Percentiles rank a stretch among this genome's conserved stretches.
phyloP scores from a whole-genome alignment of 2,797 vertebrate genomes.

The Melanotaenia trifasciata region DNA sequence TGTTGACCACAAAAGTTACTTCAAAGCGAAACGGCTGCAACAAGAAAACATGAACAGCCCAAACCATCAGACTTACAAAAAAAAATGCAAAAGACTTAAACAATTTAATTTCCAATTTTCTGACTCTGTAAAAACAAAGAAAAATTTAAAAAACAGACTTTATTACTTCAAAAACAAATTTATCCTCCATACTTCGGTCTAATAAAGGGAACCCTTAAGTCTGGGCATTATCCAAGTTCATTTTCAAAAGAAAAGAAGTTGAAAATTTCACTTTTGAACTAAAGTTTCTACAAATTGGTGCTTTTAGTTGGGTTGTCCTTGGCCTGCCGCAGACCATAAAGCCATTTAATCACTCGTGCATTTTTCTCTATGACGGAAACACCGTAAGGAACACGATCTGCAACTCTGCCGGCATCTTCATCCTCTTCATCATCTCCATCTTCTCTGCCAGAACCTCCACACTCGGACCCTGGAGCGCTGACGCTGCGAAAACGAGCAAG shows the following conservation, averaged over 20 bases:
- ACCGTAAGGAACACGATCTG: constrained; percentile 84
- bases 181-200: not conserved
- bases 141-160: not conserved
- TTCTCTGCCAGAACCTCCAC: constrained; percentile 68
- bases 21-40: not conserved
- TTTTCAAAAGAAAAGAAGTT: not conserved
- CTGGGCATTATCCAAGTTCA: not conserved
- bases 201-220: not conserved
- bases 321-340: constrained; percentile 90
- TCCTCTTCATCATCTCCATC: constrained; percentile 76
- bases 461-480: constrained; percentile 91
- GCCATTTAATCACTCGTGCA: constrained; percentile 96
- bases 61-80: constrained; percentile 15
- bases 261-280: not conserved
- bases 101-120: not conserved
- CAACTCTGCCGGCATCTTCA: constrained; percentile 64
- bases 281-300: constrained; percentile 65
- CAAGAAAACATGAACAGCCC: not conserved
- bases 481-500: constrained; percentile 89
- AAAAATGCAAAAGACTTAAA: not conserved
- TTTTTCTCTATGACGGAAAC: constrained; percentile 95
- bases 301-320: constrained; percentile 79
- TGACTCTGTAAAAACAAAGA: constrained; percentile 6
- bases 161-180: not conserved
- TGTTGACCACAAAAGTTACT: not conserved